Percentiles rank a stretch among this genome's conserved stretches.
Evolutionary conservation across 2,113 vertebrate genomes (phyloP).

Genomic region (Hydrolagus affinis): DNA sequence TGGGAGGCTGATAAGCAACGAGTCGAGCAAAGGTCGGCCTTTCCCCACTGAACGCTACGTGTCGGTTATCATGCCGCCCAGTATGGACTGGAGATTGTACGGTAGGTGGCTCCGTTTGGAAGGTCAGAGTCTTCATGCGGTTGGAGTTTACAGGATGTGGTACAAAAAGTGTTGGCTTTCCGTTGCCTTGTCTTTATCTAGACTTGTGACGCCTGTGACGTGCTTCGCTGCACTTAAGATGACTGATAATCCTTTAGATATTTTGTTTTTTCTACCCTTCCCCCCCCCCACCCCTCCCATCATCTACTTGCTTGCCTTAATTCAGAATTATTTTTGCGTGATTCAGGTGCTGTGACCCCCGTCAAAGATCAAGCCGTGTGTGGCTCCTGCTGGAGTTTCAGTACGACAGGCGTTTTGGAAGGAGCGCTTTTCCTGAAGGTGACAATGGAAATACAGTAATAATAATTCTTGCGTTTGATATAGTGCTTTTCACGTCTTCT

Average conservation of each 20-base stretch:
- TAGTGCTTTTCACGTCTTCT: too few relatives aligned
- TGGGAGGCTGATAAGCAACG: slow-evolving; percentile 44
- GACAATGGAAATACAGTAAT: neutral
- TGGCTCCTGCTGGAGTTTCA: slow-evolving; percentile 65
- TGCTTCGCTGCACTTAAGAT: neutral
- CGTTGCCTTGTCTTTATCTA: too few relatives aligned
- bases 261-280: neutral
- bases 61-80: slow-evolving; percentile 52
- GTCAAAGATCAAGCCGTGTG: slow-evolving; percentile 65
- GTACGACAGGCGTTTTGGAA: slow-evolving; percentile 57
- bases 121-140: neutral
- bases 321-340: neutral
- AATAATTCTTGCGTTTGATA: too few relatives aligned
- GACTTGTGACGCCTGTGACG: too few relatives aligned
- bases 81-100: slow-evolving; percentile 62
- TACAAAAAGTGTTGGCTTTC: too few relatives aligned
- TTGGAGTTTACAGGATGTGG: neutral
- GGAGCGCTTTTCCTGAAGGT: slow-evolving; percentile 66
- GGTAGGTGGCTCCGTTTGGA: slow-evolving; percentile 40
- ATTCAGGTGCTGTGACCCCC: slow-evolving; percentile 64
- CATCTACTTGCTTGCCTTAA: neutral
- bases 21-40: slow-evolving; percentile 49
- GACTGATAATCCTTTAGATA: too few relatives aligned
- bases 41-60: slow-evolving; percentile 47
- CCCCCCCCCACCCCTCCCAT: neutral